Evolutionary conservation across 37 sponge, comb jelly and placozoan genomes (phyloP), one percentile per base, ranked within the genome.

Genomic region (Theonella swinhoei): DNA sequence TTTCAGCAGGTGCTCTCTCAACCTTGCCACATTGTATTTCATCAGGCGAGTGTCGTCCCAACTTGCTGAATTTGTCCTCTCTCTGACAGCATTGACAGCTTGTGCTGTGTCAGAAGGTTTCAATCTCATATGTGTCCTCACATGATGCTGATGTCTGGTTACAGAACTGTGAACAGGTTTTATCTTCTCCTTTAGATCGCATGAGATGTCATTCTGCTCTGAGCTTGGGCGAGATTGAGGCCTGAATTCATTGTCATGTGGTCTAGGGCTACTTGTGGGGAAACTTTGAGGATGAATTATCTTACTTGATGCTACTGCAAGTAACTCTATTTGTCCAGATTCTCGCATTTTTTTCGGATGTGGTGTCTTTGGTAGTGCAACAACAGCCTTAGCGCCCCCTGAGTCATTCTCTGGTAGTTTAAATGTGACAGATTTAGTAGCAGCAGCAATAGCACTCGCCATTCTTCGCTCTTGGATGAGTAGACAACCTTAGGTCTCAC

Each of bases 1-100:
- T 66, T 69, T 85, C 47, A 90, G 59, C 35, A 90, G 41, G 3
- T 80, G 69, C 39, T 84, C 81, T 35, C 85, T 71, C 72, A 90
- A 35, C 60, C 41, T 80, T 29, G 90, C 80, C 36, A 80, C 82
- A 4, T 85, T 72, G 62, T 90, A 75, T 71, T 80, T 84, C 28
- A 90, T 2, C 30, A 62, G 7, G 23, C 85, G 39, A 0, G 80
- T 40, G 29, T 90, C 47, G 4, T 80, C 72, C 42, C 75, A 85
- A 19, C 40, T 40, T 3, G 66, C 63, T 11, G 67, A 9, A 37
- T 81, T 88, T 11, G 64, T 59, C 70, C 41, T 26, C 23, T 76
- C 75, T 7, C 82, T 54, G 29, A 69, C 63, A 20, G 75, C 35
- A 2, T 64, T 39, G 1, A 81, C 82, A 4, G 79, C 64, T 20